Percentiles rank a stretch among this genome's conserved stretches.
phyloP scores from a whole-genome alignment of 2,113 vertebrate species.

The Syrmaticus mikado region DNA sequence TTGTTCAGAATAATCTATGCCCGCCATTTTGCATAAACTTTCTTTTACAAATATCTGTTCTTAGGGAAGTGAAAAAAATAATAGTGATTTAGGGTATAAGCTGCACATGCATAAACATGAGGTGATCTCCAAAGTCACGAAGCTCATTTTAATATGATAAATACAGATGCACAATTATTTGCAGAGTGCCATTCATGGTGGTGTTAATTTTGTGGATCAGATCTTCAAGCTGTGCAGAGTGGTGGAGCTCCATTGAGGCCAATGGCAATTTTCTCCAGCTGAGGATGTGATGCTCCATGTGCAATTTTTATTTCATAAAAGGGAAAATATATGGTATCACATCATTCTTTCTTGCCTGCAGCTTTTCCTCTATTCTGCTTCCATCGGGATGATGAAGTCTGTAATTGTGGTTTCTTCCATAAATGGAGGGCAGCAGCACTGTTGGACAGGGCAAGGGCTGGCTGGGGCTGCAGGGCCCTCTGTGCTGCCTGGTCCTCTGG shows the following conservation, averaged over 20 bases:
- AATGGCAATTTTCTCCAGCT: background rate
- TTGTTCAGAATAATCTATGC: background rate
- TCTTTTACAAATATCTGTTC: background rate
- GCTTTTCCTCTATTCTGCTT: background rate
- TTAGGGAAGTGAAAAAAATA: background rate
- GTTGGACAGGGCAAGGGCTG: background rate
- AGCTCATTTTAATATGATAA: background rate
- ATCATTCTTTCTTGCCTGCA: background rate
- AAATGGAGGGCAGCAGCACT: too few relatives aligned
- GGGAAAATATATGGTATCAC: background rate
- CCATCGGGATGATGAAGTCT: background rate
- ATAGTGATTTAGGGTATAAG: background rate
- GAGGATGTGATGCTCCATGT: background rate
- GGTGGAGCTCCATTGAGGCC: background rate
- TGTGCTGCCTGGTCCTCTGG: background rate
- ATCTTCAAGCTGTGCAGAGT: background rate
- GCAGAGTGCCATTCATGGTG: background rate
- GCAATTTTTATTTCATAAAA: background rate
- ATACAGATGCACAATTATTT: background rate
- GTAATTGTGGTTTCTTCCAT: too few relatives aligned
- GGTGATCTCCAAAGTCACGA: background rate
- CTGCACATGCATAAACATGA: conserved; percentile 9
- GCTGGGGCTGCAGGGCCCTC: background rate
- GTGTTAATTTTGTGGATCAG: background rate
- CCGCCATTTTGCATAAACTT: background rate